A percentile compares a stretch with the other conserved stretches of the same genome.
Evolutionary conservation across 2,797 vertebrate species (phyloP).

Genomic region (Hydrophis major): DNA sequence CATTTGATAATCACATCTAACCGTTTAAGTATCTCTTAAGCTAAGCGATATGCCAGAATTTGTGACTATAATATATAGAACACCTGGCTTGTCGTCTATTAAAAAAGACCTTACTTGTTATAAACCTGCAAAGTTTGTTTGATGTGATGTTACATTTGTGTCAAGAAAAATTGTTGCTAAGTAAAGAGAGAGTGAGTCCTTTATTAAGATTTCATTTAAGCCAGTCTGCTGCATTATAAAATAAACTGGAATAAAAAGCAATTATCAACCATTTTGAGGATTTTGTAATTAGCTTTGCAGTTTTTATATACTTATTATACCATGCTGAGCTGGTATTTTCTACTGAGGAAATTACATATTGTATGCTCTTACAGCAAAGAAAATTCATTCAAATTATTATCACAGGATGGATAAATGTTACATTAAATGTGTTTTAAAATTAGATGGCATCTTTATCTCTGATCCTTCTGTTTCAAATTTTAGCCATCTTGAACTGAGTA

Average conservation of each 20-base stretch:
- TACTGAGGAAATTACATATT: conserved; percentile 55
- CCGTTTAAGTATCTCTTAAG: neutral
- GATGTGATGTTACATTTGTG: neutral
- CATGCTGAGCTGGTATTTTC: conserved; percentile 56
- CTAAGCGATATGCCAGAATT: neutral
- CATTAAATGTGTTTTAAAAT: conserved; percentile 45
- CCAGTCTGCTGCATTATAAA: conserved; percentile 33
- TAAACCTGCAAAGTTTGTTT: conserved; percentile 30
- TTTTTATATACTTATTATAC: conserved; percentile 49
- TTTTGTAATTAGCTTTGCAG: conserved; percentile 44
- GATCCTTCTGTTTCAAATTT: conserved; percentile 47
- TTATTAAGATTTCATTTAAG: conserved; percentile 35
- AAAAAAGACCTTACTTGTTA: neutral
- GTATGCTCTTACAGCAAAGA: conserved; percentile 8
- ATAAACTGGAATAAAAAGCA: neutral
- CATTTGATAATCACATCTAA: neutral
- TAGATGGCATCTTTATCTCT: conserved; percentile 32
- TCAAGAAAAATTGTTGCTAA: neutral
- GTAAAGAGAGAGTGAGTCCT: conserved; percentile 32
- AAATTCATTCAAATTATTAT: conserved; percentile 48
- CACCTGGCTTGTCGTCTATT: conserved; percentile 17
- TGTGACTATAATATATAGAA: conserved; percentile 27
- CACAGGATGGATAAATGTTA: conserved; percentile 2
- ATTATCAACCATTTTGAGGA: conserved; percentile 52
- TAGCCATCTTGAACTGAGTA: conserved; percentile 6